A percentile compares a stretch with the other conserved stretches of the same genome.
phyloP scores from a whole-genome alignment of 2,797 vertebrate species.

The Semaprochilodus insignis region DNA sequence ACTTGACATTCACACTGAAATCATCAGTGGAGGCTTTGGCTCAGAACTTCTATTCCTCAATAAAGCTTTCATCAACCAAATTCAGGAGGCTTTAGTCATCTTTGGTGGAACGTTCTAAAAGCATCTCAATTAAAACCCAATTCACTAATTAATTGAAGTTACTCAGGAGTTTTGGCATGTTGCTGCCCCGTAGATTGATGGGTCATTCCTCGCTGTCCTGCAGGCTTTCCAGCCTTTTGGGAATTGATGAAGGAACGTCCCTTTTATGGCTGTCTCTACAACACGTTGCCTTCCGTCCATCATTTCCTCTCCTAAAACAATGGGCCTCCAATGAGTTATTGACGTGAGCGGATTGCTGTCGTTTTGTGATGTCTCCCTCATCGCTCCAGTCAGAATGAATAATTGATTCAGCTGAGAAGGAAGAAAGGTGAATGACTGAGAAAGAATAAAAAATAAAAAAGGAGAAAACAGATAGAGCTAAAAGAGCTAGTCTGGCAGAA shows the following conservation, averaged over 20 bases:
- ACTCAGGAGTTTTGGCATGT: background rate
- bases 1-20: background rate
- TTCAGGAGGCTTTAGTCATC: background rate
- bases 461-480: conserved; percentile 47
- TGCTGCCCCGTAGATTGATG: background rate
- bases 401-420: conserved; percentile 86
- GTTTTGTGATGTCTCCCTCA: conserved; percentile 86
- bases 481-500: conserved; percentile 25
- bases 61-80: background rate
- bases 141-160: background rate
- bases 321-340: conserved; percentile 88
- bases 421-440: conserved; percentile 67
- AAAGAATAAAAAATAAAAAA: conserved; percentile 25
- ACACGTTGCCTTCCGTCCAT: background rate
- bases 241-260: conserved; percentile 16
- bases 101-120: background rate
- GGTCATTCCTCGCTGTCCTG: background rate
- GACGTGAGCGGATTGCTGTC: conserved; percentile 86
- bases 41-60: background rate
- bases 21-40: too few species aligned
- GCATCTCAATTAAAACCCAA: background rate
- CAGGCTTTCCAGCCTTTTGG: background rate
- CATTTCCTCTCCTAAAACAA: conserved; percentile 80
- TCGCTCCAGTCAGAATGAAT: conserved; percentile 87
- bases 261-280: background rate